Conservation (phyloP, 37 sponge, comb jelly and placozoan species). For the Ianthella basta region DNA sequence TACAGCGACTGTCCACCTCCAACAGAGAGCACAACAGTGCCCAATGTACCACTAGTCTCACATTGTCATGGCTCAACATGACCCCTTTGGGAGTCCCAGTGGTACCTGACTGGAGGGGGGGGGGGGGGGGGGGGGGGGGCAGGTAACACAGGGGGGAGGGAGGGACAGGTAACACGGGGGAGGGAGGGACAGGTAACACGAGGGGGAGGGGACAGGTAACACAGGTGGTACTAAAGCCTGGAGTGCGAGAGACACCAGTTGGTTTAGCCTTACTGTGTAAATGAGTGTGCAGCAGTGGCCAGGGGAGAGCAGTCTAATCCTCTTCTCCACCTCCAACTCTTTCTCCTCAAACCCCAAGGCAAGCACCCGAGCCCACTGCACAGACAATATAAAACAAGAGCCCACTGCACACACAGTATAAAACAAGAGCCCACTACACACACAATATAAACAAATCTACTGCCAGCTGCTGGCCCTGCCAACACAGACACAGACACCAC, state of each 20-base stretch:
- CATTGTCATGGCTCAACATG: conserved; percentile 97
- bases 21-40: neutral
- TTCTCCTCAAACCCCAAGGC: conserved; percentile 27
- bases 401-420: neutral
- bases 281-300: conserved; percentile 78
- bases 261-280: conserved; percentile 87
- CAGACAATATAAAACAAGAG: neutral
- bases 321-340: conserved; percentile 32
- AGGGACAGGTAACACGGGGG: no score
- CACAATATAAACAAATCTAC: neutral
- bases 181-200: no score
- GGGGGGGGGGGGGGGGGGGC: neutral
- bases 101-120: conserved; percentile 74
- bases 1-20: neutral
- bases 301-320: conserved; percentile 51
- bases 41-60: conserved; percentile 40
- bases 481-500: conserved; percentile 10
- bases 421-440: neutral
- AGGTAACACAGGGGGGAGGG: no score
- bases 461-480: neutral
- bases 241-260: no score
- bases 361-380: conserved; percentile 71
- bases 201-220: no score
- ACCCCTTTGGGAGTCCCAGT: conserved; percentile 91
- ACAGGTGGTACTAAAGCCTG: no score